These are phyloP conservation scores for Gallinago stenura DNA, from an alignment of 2,797 vertebrate species.

Conservation along the genomic window DNA sequence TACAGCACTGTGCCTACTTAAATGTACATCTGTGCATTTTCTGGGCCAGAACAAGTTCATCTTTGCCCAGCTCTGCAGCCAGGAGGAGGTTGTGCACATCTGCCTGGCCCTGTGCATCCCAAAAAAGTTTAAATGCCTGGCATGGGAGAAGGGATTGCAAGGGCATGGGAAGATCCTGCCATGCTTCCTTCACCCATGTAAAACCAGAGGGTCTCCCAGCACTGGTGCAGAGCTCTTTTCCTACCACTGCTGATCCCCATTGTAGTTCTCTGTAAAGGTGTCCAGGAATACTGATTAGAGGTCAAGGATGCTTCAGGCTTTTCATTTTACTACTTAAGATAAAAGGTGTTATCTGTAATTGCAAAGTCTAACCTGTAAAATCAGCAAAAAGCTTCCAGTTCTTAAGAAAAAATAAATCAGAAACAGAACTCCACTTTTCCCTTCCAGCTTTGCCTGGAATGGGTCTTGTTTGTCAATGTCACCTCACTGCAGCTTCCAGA, in stretches of 20 bases:
- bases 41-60: background rate
- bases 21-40: background rate
- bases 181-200: background rate
- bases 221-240: background rate
- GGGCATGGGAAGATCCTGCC: background rate
- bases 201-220: background rate
- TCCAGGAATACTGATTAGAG: background rate
- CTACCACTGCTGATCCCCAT: background rate
- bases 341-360: background rate
- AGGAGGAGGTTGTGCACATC: background rate
- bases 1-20: background rate
- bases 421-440: background rate
- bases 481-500: background rate
- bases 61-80: background rate
- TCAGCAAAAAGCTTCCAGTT: conserved; percentile 1
- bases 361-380: background rate
- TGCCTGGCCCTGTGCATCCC: background rate
- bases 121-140: background rate
- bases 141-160: background rate
- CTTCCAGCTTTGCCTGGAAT: conserved; percentile 21
- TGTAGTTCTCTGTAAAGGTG: background rate
- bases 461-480: background rate
- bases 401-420: background rate
- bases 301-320: background rate
- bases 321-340: background rate